Percentiles rank a stretch among this genome's conserved stretches.
phyloP scores from a whole-genome alignment of 2,797 vertebrate species.

The Sebastes aleutianus region DNA sequence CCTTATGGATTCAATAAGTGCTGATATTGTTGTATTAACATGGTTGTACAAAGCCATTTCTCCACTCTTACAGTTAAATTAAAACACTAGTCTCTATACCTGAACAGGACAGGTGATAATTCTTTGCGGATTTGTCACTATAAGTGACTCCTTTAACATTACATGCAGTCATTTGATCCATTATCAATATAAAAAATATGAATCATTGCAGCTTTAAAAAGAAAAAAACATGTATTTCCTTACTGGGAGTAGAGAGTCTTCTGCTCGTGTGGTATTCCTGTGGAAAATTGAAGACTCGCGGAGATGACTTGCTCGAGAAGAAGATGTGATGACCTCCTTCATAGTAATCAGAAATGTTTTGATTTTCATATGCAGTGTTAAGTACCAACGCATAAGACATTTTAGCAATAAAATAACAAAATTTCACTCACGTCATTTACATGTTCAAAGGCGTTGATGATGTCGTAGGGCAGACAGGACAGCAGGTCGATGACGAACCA shows the following conservation, averaged over 20 bases:
- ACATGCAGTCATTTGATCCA: neutral
- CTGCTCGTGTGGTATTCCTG: slow-evolving; percentile 76
- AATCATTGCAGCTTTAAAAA: neutral
- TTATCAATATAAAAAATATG: neutral
- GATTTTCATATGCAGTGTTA: neutral
- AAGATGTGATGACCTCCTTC: slow-evolving; percentile 51
- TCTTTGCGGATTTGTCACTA: neutral
- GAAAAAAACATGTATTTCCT: slow-evolving; percentile 22
- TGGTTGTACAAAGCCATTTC: neutral
- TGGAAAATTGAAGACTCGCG: slow-evolving; percentile 63
- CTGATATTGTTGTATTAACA: neutral
- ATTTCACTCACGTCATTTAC: slow-evolving; percentile 89
- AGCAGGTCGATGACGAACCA: slow-evolving; percentile 99
- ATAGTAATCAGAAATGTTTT: neutral
- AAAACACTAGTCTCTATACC: too few species aligned
- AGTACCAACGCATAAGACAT: neutral
- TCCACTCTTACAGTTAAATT: neutral
- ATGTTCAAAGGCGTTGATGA: slow-evolving; percentile 98
- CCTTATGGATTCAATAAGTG: too few species aligned
- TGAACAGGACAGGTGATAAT: neutral
- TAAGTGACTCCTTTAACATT: neutral
- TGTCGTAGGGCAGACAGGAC: slow-evolving; percentile 97
- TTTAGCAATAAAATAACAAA: neutral
- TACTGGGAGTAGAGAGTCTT: slow-evolving; percentile 81
- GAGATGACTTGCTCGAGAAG: slow-evolving; percentile 47